These are phyloP conservation scores for Thumatha senex DNA, from an alignment of 2,888 invertebrate species.

Conservation along the genomic window DNA sequence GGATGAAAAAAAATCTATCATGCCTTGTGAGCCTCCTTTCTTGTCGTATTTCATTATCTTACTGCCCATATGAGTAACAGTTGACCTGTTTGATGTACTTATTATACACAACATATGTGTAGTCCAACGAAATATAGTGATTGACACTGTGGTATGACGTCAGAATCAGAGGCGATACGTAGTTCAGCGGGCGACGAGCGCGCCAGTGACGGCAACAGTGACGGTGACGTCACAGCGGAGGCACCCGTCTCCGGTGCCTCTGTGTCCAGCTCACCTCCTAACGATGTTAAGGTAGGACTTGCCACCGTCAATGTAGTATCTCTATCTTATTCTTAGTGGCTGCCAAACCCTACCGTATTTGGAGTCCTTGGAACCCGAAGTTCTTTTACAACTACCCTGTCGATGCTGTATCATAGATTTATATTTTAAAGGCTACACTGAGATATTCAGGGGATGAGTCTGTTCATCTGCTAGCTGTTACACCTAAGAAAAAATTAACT, in stretches of 20 bases:
- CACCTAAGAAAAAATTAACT: no score
- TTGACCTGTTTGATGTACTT: neutral
- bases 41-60: neutral
- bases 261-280: constrained; percentile 81
- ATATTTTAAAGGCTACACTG: no score
- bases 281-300: constrained; percentile 75
- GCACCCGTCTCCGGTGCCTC: constrained; percentile 76
- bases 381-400: no score
- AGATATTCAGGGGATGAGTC: no score
- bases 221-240: constrained; percentile 70
- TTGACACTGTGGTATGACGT: constrained; percentile 9
- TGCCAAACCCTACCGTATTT: no score
- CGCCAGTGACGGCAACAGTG: constrained; percentile 76
- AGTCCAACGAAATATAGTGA: neutral
- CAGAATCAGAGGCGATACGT: constrained; percentile 72
- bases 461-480: no score
- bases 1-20: neutral
- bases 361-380: no score
- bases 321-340: neutral
- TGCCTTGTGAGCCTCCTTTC: no score
- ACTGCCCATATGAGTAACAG: neutral
- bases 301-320: neutral
- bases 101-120: neutral
- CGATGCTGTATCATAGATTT: no score
- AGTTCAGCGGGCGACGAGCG: constrained; percentile 75